Evolutionary conservation across 2,888 invertebrate genomes (phyloP), one percentile per base, ranked within the genome.

Genomic region (Sphaerophoria rueppellii): DNA sequence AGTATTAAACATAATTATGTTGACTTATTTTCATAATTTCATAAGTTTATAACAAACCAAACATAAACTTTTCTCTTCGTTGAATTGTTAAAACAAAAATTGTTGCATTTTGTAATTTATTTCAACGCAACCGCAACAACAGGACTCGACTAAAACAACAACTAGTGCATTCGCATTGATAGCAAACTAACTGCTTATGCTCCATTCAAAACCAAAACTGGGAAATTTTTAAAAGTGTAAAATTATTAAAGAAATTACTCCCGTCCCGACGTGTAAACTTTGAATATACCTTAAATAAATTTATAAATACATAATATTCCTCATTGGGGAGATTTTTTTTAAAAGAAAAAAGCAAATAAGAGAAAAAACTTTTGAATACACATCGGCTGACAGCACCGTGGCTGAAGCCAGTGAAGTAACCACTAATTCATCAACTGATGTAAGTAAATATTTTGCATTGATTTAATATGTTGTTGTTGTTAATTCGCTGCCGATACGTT

Each of bases 371-470:
- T 86, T 61, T 65, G 37, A 77, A 70, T 69, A 86, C 75, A 78
- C 72, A 82, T 74, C 82, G 82, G 82, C 82, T 83, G 79, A 87
- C 72, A 80, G 86, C 87, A 88, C 88, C 89, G 89, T 90, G 90
- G 90, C 90, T 89, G 90, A 90, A 88, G 88, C 89, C 88, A 88
- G 88, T 87, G 89, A 88, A 87, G 86, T 88, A 88, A 85, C 88
- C 73, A 88, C 88, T 87, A 88, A 88, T 87, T 87, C 88, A 88
- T 88, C 89, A 89, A 89, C 89, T 89, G 89, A 90, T 90, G 90
- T 90, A 90, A 90, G 90, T 89, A 88, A 85, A 81, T 54, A 54
- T n/a, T 52, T 69, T 79, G 72, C 63, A 78, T 76, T 82, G 69
- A 61, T 80, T 76, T 86, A 55, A 65, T 78, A 79, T 82, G 72